Base-by-base conservation (phyloP, 1,140 invertebrate genomes). In the Leptopilina boulardi region DNA sequence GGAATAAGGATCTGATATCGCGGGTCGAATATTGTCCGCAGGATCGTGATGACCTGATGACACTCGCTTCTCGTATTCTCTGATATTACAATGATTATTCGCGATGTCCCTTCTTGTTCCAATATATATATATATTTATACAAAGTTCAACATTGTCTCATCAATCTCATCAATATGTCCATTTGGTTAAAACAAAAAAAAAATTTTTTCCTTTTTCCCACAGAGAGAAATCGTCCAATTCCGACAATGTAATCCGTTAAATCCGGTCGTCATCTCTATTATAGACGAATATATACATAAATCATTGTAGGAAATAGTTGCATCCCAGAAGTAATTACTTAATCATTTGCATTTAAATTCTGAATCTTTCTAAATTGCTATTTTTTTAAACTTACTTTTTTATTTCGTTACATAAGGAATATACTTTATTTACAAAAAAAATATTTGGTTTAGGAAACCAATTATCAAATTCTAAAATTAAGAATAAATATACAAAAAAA, bases 41-140 rank as follows among this genome's bases (percentile, higher is more conserved):
- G 26, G 26, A 66, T 66, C 59, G 59, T 66, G 59, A 66, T 66
- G 59, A 66, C 59, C 59, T n/a, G 59, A 66, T 66, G 59, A 66
- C 15, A 30, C 59, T 66, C 23, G 23, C 15, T 66, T 30, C 26
- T 66, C 26, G 21, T 56, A 30, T 13, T 66, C 9, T 9, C 21
- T 21, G 56, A 66, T 66, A 66, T 66, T 30, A 66, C 23, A 66
- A 30, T 21, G 21, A 30, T 66, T 66, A 66, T 30, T 66, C 10
- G 23, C 56, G 26, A 66, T 66, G 56, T 30, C 56, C 56, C 23
- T 34, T 34, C 30, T 66, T 21, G 56, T 30, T 26, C 10, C 26
- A 21, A 8, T 4, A 9, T 30, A 30, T 30, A 38, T 0, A 38
- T n/a, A n/a, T n/a, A n/a, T n/a, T n/a, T n/a, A n/a, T 10, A 56